Percentiles rank a stretch among this genome's conserved stretches.
phyloP scores from a whole-genome alignment of 2,888 invertebrate species.

The Euplexia lucipara region DNA sequence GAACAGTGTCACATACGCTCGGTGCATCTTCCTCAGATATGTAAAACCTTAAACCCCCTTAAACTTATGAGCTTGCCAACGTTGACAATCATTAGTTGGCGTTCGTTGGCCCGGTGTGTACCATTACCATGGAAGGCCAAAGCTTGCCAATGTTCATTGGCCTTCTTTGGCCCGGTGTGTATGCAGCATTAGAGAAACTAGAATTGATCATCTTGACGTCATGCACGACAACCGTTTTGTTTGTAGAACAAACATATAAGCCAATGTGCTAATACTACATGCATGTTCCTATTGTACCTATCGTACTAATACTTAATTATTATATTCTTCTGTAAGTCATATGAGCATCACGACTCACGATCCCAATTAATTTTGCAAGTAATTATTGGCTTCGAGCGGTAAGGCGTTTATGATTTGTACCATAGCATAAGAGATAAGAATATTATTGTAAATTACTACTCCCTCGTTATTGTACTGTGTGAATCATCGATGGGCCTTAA shows the following conservation, averaged over 20 bases:
- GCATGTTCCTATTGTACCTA: slow-evolving; percentile 16
- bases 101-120: too few species aligned
- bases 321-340: not conserved
- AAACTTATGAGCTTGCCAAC: too few species aligned
- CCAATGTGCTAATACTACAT: not conserved
- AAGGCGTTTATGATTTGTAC: slow-evolving; percentile 15
- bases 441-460: slow-evolving; percentile 12
- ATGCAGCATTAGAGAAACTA: not conserved
- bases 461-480: slow-evolving; percentile 15
- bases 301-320: slow-evolving; percentile 9
- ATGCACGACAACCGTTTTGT: slow-evolving; percentile 10
- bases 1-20: too few species aligned
- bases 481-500: slow-evolving; percentile 41
- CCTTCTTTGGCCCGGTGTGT: too few species aligned
- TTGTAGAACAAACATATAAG: slow-evolving; percentile 13
- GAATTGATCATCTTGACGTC: slow-evolving; percentile 34
- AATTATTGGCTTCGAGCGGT: slow-evolving; percentile 8
- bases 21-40: too few species aligned
- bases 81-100: too few species aligned
- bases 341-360: slow-evolving; percentile 44
- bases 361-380: slow-evolving; percentile 17
- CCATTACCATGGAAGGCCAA: too few species aligned
- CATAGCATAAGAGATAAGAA: slow-evolving; percentile 4
- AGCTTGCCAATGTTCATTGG: too few species aligned
- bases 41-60: too few species aligned